Conservation (phyloP, 2,113 vertebrate species). For the Azemiops feae region DNA sequence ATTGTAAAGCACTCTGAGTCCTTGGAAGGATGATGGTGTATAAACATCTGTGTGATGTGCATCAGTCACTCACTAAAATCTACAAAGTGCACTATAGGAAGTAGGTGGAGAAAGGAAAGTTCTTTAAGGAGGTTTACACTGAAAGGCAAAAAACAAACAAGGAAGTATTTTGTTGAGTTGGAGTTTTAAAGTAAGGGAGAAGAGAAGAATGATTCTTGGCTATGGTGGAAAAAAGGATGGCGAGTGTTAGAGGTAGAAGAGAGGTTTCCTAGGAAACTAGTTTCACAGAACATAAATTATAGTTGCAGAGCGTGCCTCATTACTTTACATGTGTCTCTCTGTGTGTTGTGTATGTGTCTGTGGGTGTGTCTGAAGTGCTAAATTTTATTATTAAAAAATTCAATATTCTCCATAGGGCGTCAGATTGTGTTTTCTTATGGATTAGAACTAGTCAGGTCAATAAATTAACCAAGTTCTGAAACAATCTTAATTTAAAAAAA, state of each 20-base stretch:
- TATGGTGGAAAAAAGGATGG: neutral
- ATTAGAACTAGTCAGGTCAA: neutral
- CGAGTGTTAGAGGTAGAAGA: neutral
- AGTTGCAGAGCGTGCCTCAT: neutral
- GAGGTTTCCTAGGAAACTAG: slow-evolving; percentile 9
- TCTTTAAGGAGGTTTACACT: neutral
- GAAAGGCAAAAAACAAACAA: neutral
- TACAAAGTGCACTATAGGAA: neutral
- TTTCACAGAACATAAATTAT: neutral
- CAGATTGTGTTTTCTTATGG: neutral
- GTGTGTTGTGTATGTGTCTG: neutral
- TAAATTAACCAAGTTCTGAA: neutral
- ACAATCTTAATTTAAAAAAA: neutral
- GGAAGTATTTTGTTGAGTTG: neutral
- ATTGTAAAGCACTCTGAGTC: neutral
- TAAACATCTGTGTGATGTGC: neutral
- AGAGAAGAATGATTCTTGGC: neutral
- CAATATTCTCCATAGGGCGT: neutral
- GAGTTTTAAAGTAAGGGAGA: neutral
- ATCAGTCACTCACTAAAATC: neutral
- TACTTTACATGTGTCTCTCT: neutral
- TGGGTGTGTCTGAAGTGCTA: neutral
- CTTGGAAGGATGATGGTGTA: neutral
- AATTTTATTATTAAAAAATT: neutral
- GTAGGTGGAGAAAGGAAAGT: neutral